Conservation (phyloP, 2,113 vertebrate genomes). For the Dinomys branickii region DNA sequence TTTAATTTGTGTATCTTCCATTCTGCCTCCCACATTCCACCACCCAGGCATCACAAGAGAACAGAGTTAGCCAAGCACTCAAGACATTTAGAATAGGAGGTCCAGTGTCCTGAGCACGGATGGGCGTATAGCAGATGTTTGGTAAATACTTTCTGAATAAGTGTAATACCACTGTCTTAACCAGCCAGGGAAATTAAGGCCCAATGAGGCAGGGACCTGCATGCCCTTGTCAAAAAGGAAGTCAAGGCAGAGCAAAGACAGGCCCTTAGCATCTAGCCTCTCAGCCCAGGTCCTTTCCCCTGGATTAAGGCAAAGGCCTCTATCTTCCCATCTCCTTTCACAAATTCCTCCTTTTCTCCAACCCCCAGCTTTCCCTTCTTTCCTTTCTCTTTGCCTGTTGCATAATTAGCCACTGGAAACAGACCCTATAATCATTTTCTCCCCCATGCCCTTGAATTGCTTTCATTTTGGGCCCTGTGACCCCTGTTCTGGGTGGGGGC, state of each 20-base stretch:
- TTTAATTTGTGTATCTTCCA: constrained; percentile 35
- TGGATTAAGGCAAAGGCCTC: constrained; percentile 35
- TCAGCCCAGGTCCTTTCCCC: not conserved
- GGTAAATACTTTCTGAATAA: constrained; percentile 42
- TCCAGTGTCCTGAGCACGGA: not conserved
- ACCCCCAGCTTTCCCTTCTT: constrained; percentile 30
- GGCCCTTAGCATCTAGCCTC: not conserved
- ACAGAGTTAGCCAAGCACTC: not conserved
- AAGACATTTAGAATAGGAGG: constrained; percentile 31
- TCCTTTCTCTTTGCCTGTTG: constrained; percentile 62
- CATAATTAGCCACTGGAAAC: constrained; percentile 72
- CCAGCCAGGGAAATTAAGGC: constrained; percentile 3
- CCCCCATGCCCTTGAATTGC: constrained; percentile 55
- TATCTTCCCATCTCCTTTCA: constrained; percentile 20
- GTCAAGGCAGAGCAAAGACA: not conserved
- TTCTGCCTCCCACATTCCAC: constrained; percentile 43
- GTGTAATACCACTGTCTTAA: not conserved
- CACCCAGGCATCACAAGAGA: not conserved
- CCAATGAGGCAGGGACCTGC: not conserved
- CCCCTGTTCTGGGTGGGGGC: constrained; percentile 44
- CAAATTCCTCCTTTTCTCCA: constrained; percentile 26
- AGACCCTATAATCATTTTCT: constrained; percentile 61
- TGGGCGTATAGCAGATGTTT: not conserved
- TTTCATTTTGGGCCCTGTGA: constrained; percentile 67
- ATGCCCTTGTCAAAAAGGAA: constrained; percentile 1